Evolutionary conservation across 2,113 vertebrate species (phyloP), one percentile per base, ranked within the genome.

Genomic region (Tupaia tana): DNA sequence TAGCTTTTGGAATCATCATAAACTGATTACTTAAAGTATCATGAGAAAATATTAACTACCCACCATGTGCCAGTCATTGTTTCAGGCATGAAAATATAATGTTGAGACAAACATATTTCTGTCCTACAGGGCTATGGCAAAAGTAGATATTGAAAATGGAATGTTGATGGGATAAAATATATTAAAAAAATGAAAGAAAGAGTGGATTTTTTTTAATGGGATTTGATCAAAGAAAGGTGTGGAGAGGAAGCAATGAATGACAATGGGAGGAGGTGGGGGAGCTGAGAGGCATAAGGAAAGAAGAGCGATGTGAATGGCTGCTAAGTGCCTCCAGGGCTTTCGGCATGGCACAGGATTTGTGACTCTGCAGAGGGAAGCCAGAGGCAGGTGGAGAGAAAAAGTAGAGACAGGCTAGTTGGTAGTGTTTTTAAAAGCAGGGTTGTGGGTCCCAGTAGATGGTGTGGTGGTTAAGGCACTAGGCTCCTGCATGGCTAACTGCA

Each of bases 171-270:
- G 34, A 58, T 74, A 14, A 66, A 77, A 34, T 52, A 43, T 93
- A 54, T 93, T 7, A 87, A 90, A 80, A 90, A 80, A 87, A 19
- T 64, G 29, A 93, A 83, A 25, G 59, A n/a, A 83, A 71, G 77
- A 59, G 2, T 59, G 20, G 6, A 25, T 18, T n/a, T n/a, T 43
- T 43, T 54, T 19, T 27, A 75, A 91, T 10, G 29, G 6, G 1
- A 61, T 70, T 96, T 82, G n/a, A 59, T 81, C 5, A 66, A 67
- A 89, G 13, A 83, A 67, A 18, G 1, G 22, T 63, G 9, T 29
- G 29, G 71, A 43, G 3, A 80, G 34, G 56, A 93, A 43, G 6
- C n/a, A 27, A 25, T 89, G 20, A 64, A 20, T 79, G 54, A 43
- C 82, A 54, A 61, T 25, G 16, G 34, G 27, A 77, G 19, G 25